Evolutionary conservation across 53 echinoderm and acorn worm genomes (phyloP), one percentile per base, ranked within the genome.

Genomic region (Hippasteria phrygiana): DNA sequence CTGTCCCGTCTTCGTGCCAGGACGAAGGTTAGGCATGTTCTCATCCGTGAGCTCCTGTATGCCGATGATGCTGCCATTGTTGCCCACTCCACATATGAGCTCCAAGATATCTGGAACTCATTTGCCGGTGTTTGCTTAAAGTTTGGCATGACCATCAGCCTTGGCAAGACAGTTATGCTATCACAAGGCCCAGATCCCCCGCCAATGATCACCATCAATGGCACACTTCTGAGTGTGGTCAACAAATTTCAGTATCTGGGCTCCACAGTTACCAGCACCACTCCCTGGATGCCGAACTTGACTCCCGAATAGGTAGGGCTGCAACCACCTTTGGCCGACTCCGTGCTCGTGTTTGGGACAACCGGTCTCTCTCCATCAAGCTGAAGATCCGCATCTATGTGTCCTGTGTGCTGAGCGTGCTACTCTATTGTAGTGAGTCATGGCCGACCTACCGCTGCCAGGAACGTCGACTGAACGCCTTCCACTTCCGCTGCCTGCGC

Each of bases 311-410:
- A 6, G 83, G 67, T 7, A 83, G 55, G 69, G 50, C 75, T 18
- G 75, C 75, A 75, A 75, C 75, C 75, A 75, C 47, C 75, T 72
- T n/a, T n/a, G n/a, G n/a, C n/a, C n/a, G n/a, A n/a, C n/a, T n/a
- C 40, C 43, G 22, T 22, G 18, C 1, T 28, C 73, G n/a, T 73
- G 73, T 31, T 27, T 31, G 50, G 13, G 37, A 38, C 50, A 75
- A 48, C 76, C 12, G 76, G 37, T 37, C 35, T 26, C 76, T 48
- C 51, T 75, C 76, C 76, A 75, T 50, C 50, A 78, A 71, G 43
- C 17, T 78, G 37, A 54, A 78, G 78, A 78, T 36, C 20, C 5
- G 78, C 37, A 0, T 33, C 54, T 78, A 39, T 18, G 20, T 20
- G 71, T 20, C 77, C 50, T 76, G 77, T 54, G 34, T 50, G 26